These are phyloP conservation scores for Falco concolor DNA, from an alignment of 2,797 vertebrate species.

Conservation along the genomic window DNA sequence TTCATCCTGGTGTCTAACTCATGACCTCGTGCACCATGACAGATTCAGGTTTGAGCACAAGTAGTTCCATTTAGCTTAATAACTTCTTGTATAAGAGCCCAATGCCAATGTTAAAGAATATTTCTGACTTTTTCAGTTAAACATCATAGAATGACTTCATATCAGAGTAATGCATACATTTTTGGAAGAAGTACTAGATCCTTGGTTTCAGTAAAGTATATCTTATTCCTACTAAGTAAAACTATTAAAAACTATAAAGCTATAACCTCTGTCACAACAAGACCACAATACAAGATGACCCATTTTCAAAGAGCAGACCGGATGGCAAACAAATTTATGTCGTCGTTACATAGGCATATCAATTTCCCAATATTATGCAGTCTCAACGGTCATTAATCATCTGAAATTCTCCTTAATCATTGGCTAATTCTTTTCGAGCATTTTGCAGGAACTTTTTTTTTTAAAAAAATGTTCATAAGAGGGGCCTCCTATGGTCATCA, in stretches of 20 bases:
- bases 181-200: background rate
- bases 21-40: background rate
- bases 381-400: background rate
- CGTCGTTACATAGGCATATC: background rate
- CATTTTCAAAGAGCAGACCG: background rate
- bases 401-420: background rate
- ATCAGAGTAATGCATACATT: background rate
- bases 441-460: background rate
- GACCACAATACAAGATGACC: background rate
- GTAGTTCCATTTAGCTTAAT: background rate
- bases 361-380: background rate
- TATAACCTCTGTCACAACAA: background rate
- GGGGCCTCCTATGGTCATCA: background rate
- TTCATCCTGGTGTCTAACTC: background rate
- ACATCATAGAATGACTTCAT: background rate
- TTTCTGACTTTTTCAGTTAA: background rate
- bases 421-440: background rate
- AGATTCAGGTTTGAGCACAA: background rate
- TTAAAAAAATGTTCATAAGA: background rate
- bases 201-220: background rate
- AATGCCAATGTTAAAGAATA: background rate
- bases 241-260: background rate
- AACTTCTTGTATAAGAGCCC: background rate
- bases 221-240: background rate
- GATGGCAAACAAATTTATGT: background rate